phyloP scores from a whole-genome alignment of 2,113 vertebrate species.

The Ictalurus punctatus region DNA sequence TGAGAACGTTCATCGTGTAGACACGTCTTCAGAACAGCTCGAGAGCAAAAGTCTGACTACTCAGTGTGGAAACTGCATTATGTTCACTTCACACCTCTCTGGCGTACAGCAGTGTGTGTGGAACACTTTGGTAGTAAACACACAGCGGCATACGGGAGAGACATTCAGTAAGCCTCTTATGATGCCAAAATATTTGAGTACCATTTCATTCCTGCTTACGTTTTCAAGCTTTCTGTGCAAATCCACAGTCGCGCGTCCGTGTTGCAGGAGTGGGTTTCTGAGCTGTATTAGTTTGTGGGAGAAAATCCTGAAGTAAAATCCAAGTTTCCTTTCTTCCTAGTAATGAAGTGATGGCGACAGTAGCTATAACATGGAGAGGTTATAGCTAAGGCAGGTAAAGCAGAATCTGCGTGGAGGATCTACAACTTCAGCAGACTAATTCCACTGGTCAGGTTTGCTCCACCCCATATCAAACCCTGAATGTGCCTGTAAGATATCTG shows the following conservation, averaged over 20 bases:
- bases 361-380: too few relatives aligned
- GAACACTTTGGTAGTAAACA: not conserved
- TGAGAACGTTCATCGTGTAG: not conserved
- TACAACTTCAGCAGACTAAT: slow-evolving; percentile 35
- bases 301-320: not conserved
- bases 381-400: too few relatives aligned
- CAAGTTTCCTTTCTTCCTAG: not conserved
- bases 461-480: not conserved
- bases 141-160: not conserved
- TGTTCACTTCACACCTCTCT: not conserved
- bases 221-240: not conserved
- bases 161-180: slow-evolving; percentile 16
- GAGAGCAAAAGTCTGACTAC: not conserved
- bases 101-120: not conserved
- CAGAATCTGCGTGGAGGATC: slow-evolving; percentile 39
- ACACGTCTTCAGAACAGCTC: not conserved
- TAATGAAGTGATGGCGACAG: not conserved
- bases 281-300: not conserved
- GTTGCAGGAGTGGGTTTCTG: not conserved
- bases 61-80: not conserved
- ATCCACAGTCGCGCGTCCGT: not conserved
- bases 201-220: not conserved
- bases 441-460: slow-evolving; percentile 20
- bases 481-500: not conserved
- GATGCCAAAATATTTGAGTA: slow-evolving; percentile 11